A percentile compares a stretch with the other conserved stretches of the same genome.
Evolutionary conservation across 2,888 invertebrate genomes (phyloP).

Genomic region (Galeopsomyia nigrocyanea): DNA sequence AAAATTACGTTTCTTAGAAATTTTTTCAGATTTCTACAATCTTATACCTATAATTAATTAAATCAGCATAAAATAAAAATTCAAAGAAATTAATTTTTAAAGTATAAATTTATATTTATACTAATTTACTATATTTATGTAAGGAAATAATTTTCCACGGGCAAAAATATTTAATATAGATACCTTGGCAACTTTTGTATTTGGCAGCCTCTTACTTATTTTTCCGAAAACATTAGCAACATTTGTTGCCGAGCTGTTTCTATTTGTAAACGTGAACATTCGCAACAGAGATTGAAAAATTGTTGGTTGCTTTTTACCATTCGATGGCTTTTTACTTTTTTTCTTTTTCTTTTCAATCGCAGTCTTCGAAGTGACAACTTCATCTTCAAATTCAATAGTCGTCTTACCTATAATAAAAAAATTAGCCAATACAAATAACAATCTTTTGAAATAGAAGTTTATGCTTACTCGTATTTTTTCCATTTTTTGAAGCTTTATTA

Average conservation of each 20-base stretch:
- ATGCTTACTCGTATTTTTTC: constrained; percentile 21
- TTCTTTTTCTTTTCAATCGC: constrained; percentile 26
- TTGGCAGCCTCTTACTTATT: constrained; percentile 25
- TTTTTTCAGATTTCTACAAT: too few relatives aligned
- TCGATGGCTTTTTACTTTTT: background rate
- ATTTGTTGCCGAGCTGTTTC: constrained; percentile 18
- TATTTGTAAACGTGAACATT: constrained; percentile 18
- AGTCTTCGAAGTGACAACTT: background rate
- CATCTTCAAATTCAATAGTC: constrained; percentile 21
- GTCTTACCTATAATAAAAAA: constrained; percentile 27
- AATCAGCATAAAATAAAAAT: too few relatives aligned
- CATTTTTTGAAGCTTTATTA: constrained; percentile 6
- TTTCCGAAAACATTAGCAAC: constrained; percentile 1
- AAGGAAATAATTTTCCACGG: too few relatives aligned
- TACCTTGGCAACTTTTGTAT: constrained; percentile 25
- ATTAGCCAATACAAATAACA: background rate
- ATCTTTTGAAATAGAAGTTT: background rate
- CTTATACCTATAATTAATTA: too few relatives aligned
- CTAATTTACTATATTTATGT: too few relatives aligned
- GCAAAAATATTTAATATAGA: background rate
- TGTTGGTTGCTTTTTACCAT: constrained; percentile 6
- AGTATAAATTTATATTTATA: too few relatives aligned
- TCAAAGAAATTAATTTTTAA: too few relatives aligned
- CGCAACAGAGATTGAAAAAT: constrained; percentile 26
- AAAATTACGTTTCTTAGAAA: too few relatives aligned